A percentile compares a stretch with the other conserved stretches of the same genome.
Conservation (phyloP, 2,113 vertebrate genomes). For the Oryzias javanicus region DNA sequence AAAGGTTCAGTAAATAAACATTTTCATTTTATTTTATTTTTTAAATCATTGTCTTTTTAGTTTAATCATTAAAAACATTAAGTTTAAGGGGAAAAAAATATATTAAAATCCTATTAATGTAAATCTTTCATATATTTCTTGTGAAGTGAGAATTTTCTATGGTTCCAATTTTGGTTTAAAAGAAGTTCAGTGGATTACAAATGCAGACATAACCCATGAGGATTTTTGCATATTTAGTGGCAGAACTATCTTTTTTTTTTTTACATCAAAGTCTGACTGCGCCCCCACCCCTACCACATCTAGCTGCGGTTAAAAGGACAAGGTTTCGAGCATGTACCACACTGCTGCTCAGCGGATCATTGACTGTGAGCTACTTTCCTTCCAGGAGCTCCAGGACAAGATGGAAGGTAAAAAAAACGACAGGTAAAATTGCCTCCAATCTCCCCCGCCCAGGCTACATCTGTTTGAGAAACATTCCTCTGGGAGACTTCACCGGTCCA, state of each 20-base stretch:
- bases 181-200: constrained; percentile 1
- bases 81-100: too few relatives aligned
- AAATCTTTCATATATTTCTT: not conserved
- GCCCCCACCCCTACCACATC: not conserved
- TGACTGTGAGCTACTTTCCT: constrained; percentile 48
- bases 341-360: constrained; percentile 46
- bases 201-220: constrained; percentile 2
- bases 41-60: too few relatives aligned
- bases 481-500: constrained; percentile 49
- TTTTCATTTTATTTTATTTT: too few relatives aligned
- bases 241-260: constrained; percentile 18
- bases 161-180: not conserved
- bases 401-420: constrained; percentile 26
- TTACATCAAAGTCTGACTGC: constrained; percentile 18
- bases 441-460: constrained; percentile 51
- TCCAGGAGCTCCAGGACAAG: constrained; percentile 48
- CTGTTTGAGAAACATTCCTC: constrained; percentile 56
- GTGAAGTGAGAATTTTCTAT: not conserved
- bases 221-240: constrained; percentile 24
- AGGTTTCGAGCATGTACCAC: constrained; percentile 22
- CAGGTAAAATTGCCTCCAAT: constrained; percentile 38
- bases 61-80: too few relatives aligned
- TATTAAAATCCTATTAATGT: too few relatives aligned
- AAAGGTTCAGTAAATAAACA: too few relatives aligned
- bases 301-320: constrained; percentile 33